A percentile compares a stretch with the other conserved stretches of the same genome.
These are phyloP conservation scores for Leptoteleia sp. DNA, from an alignment of 1,140 invertebrate genomes.

Conservation along the genomic window DNA sequence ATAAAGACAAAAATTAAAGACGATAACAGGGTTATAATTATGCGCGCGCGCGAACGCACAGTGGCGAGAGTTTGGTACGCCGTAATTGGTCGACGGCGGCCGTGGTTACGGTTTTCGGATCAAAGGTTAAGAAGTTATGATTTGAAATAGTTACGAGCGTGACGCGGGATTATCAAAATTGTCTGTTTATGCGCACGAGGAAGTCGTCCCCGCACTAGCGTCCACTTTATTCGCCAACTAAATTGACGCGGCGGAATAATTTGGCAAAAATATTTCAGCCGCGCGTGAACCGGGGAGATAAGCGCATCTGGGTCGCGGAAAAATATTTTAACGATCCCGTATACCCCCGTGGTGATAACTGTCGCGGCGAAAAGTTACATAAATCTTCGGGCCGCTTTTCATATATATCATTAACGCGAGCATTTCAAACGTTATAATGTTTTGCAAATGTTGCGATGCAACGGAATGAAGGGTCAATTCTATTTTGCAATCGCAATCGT, in stretches of 20 bases:
- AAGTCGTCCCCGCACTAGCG: slow-evolving; percentile 22
- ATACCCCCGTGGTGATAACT: no score
- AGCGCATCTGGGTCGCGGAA: neutral
- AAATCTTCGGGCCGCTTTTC: no score
- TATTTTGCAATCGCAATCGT: no score
- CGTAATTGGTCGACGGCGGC: slow-evolving; percentile 20
- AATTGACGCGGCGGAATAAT: slow-evolving; percentile 5
- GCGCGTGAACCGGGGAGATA: neutral
- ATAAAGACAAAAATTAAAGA: slow-evolving; percentile 22
- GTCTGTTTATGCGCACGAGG: slow-evolving; percentile 31
- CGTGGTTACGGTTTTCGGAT: slow-evolving; percentile 21
- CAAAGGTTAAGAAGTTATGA: slow-evolving; percentile 43
- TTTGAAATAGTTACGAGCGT: slow-evolving; percentile 42
- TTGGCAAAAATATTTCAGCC: slow-evolving; percentile 8
- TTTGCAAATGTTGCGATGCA: no score
- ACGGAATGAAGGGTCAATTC: no score
- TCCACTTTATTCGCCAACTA: slow-evolving; percentile 20
- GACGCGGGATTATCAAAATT: slow-evolving; percentile 19
- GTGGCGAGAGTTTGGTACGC: slow-evolving; percentile 18
- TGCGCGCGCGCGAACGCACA: slow-evolving; percentile 12
- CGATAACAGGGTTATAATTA: slow-evolving; percentile 34
- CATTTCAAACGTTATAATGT: no score
- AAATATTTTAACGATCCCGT: slow-evolving; percentile 6
- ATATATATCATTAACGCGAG: no score
- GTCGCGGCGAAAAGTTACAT: no score